Conservation (phyloP, 2,797 vertebrate species). For the Gymnopithys bicolor region DNA sequence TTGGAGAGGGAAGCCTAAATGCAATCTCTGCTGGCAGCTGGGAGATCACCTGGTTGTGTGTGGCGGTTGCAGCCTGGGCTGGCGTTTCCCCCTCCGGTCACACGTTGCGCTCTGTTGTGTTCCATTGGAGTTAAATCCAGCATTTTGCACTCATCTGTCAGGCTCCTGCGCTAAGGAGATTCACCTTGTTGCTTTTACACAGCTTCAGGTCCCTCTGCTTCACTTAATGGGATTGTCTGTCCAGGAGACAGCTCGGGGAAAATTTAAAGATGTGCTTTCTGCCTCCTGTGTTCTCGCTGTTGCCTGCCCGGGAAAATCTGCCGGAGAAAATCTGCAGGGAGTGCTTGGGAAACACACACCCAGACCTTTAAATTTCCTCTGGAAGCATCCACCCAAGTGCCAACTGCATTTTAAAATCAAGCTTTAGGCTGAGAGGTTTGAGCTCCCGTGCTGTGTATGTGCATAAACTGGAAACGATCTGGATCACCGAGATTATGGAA, state of each 20-base stretch:
- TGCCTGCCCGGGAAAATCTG: background rate
- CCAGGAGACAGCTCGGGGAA: constrained; percentile 29
- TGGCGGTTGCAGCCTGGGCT: background rate
- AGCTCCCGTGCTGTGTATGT: background rate
- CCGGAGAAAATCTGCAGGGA: background rate
- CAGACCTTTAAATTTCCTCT: background rate
- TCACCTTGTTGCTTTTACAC: constrained; percentile 60
- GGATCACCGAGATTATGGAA: background rate
- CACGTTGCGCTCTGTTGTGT: background rate
- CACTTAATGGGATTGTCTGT: constrained; percentile 53
- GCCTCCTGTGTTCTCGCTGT: background rate
- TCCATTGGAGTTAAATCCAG: background rate
- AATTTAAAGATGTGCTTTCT: constrained; percentile 24
- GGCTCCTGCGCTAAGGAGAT: constrained; percentile 34
- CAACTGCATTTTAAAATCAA: background rate
- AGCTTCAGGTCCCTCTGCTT: constrained; percentile 47
- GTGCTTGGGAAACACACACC: background rate
- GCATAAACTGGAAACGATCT: background rate
- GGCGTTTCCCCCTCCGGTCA: background rate
- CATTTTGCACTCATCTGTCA: constrained; percentile 53
- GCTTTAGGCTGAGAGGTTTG: background rate
- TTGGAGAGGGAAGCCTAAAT: background rate
- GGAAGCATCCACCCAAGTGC: background rate
- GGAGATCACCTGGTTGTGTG: background rate
- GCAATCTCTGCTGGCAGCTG: constrained; percentile 11